phyloP scores from a whole-genome alignment of 2,113 vertebrate genomes.

The Thymallus thymallus region DNA sequence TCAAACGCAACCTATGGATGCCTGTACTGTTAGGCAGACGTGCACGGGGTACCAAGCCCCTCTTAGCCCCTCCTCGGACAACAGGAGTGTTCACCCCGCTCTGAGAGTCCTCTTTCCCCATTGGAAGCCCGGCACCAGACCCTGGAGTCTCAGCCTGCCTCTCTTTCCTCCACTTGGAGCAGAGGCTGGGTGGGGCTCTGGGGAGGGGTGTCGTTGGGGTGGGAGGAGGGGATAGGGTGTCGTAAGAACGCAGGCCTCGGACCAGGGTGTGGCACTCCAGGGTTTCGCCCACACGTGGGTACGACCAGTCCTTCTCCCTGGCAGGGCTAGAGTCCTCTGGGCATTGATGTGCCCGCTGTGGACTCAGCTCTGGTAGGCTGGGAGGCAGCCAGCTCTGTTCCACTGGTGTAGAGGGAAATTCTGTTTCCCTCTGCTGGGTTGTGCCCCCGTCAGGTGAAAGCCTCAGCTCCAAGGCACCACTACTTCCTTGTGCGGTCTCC shows the following conservation, averaged over 20 bases:
- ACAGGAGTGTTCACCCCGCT: slow-evolving; percentile 47
- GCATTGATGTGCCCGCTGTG: slow-evolving; percentile 50
- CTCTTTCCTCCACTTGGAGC: slow-evolving; percentile 80
- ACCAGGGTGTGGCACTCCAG: slow-evolving; percentile 78
- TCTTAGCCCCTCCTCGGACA: slow-evolving; percentile 58
- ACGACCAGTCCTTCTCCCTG: slow-evolving; percentile 47
- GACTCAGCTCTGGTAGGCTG: slow-evolving; percentile 52
- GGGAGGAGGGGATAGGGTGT: slow-evolving; percentile 59
- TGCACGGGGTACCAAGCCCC: slow-evolving; percentile 54
- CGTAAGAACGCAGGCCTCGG: slow-evolving; percentile 73
- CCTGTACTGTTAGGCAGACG: slow-evolving; percentile 47
- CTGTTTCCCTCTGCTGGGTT: slow-evolving; percentile 29
- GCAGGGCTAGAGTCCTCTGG: slow-evolving; percentile 41
- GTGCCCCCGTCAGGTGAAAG: no score
- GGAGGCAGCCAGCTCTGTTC: slow-evolving; percentile 49
- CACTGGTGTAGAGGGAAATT: slow-evolving; percentile 29
- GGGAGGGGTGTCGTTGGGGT: slow-evolving; percentile 42
- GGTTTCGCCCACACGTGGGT: slow-evolving; percentile 65
- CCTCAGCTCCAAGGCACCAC: no score
- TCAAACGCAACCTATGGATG: slow-evolving; percentile 55
- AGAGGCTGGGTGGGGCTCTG: slow-evolving; percentile 68
- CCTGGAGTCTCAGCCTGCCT: slow-evolving; percentile 58
- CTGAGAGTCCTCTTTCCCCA: slow-evolving; percentile 55
- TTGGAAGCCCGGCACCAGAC: slow-evolving; percentile 16
- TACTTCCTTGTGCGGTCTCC: no score